A percentile compares a stretch with the other conserved stretches of the same genome.
Conservation (phyloP, 1,140 invertebrate genomes). For the Acarapis woodi region DNA sequence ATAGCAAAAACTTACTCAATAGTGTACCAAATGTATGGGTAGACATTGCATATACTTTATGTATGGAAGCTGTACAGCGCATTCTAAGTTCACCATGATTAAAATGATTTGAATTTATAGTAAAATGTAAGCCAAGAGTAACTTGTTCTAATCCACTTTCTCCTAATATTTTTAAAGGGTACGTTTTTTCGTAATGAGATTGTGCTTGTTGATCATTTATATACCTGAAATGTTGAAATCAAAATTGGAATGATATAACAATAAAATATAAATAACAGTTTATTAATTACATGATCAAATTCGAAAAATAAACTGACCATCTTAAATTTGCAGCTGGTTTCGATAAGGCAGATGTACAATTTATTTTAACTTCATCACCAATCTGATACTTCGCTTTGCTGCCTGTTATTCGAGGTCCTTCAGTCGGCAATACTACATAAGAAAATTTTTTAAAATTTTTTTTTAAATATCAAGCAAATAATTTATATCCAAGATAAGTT, state of each 20-base stretch:
- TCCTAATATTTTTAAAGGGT: too few species aligned
- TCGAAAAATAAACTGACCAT: slow-evolving; percentile 14
- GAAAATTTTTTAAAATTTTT: not conserved
- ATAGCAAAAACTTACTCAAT: too few species aligned
- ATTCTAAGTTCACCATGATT: slow-evolving; percentile 14
- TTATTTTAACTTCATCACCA: slow-evolving; percentile 12
- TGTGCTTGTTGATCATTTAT: too few species aligned
- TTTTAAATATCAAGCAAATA: too few species aligned
- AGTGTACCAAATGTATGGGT: too few species aligned
- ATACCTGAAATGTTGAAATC: too few species aligned
- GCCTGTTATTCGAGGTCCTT: slow-evolving; percentile 14
- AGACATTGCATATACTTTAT: slow-evolving; percentile 36
- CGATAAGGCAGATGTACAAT: slow-evolving; percentile 13
- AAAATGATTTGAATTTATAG: slow-evolving; percentile 15
- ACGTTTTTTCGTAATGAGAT: too few species aligned
- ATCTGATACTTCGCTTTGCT: slow-evolving; percentile 9
- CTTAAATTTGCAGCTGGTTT: slow-evolving; percentile 12
- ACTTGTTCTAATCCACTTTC: slow-evolving; percentile 16
- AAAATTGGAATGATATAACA: too few species aligned
- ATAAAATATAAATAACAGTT: not conserved
- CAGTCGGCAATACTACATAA: slow-evolving; percentile 12
- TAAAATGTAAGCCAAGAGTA: slow-evolving; percentile 14
- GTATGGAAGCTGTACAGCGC: slow-evolving; percentile 19
- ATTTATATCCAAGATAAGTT: too few species aligned
- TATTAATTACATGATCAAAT: slow-evolving; percentile 8